Percentiles rank a stretch among this genome's conserved stretches.
phyloP scores from a whole-genome alignment of 2,797 vertebrate genomes.

The Acanthiza pusilla region DNA sequence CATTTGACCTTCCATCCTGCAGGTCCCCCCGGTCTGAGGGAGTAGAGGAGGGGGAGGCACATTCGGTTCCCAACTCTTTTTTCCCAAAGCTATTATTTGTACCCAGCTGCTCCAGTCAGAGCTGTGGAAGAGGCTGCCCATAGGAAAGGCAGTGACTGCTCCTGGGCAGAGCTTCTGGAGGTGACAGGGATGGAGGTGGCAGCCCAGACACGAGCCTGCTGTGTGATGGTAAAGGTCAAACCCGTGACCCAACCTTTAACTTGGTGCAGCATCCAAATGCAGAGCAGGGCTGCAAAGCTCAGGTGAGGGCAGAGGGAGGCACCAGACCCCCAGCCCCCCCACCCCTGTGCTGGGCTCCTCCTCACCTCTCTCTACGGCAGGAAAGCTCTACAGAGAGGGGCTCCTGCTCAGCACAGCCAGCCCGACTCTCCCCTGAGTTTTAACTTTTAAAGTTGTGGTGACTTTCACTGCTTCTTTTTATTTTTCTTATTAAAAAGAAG shows the following conservation, averaged over 20 bases:
- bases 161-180: not conserved
- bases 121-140: not conserved
- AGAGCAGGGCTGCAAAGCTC: not conserved
- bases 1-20: not conserved
- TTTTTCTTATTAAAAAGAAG: conserved; percentile 20
- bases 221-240: not conserved
- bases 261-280: not conserved
- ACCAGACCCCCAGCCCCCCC: too few relatives aligned
- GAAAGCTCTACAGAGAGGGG: not conserved
- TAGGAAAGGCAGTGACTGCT: not conserved
- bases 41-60: not conserved
- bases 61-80: not conserved
- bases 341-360: not conserved
- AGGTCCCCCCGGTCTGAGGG: not conserved
- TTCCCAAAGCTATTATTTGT: not conserved
- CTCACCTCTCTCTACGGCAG: not conserved
- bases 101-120: not conserved
- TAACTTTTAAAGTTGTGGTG: not conserved
- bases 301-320: not conserved
- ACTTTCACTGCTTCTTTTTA: not conserved
- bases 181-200: not conserved
- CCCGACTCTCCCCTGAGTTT: not conserved
- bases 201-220: not conserved
- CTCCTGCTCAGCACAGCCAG: not conserved
- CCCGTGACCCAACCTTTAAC: accelerated